Conservation (phyloP, 2,888 invertebrate species). For the Dynastes maya region DNA sequence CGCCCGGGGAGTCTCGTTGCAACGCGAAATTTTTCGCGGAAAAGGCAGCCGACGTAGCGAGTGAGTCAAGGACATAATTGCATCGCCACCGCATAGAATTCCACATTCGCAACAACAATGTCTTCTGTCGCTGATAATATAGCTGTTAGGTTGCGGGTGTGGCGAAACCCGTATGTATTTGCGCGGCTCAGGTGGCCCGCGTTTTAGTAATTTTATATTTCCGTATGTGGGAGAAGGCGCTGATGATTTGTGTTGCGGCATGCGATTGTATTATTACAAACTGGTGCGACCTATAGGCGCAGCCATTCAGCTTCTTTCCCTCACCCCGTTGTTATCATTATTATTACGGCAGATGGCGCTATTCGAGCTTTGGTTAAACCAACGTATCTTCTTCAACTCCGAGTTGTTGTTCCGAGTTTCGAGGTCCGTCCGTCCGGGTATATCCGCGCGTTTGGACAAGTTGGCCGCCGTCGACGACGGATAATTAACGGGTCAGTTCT, state of each 20-base stretch:
- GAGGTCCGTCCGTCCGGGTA: background rate
- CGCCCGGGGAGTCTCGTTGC: background rate
- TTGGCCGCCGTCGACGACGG: background rate
- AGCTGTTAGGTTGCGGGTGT: no score
- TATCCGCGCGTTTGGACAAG: conserved; percentile 4
- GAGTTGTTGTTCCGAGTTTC: background rate
- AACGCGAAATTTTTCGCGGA: conserved; percentile 46
- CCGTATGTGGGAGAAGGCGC: conserved; percentile 28
- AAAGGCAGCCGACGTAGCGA: conserved; percentile 4
- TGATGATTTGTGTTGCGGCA: conserved; percentile 34
- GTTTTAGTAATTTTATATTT: conserved; percentile 55
- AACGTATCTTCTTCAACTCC: background rate
- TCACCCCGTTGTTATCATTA: no score
- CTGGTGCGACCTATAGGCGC: conserved; percentile 22
- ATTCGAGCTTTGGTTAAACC: conserved; percentile 12
- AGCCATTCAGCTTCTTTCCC: background rate
- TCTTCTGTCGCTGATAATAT: background rate
- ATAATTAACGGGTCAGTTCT: conserved; percentile 30
- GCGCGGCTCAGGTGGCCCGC: conserved; percentile 52
- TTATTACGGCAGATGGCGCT: conserved; percentile 46
- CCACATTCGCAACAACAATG: background rate
- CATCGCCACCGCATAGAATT: background rate
- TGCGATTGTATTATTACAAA: conserved; percentile 48
- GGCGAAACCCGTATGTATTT: conserved; percentile 46
- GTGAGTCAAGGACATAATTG: background rate